Base-by-base conservation (phyloP, 2,113 vertebrate genomes). In the Elaphurus davidianus region DNA sequence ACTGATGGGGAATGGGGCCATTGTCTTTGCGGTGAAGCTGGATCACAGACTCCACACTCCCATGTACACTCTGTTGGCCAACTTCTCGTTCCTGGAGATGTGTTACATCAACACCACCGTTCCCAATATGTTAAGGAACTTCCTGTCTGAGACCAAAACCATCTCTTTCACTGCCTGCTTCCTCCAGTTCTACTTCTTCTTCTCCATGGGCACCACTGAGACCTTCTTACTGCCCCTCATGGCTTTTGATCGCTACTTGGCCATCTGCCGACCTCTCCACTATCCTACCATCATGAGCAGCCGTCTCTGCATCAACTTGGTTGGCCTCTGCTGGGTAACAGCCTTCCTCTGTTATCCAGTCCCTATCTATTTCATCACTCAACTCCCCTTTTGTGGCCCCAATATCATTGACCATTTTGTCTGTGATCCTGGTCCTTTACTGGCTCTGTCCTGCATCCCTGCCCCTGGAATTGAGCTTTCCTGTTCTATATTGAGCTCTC, bases 191-290 rank as follows among this genome's bases (percentile, higher is more conserved):
- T 98, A 98, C 47, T 97, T 98, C 36, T 98, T 98, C 92, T 95
- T 96, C 33, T 97, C 97, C 15, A 85, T 96, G 83, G 98, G 97
- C 11, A 92, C 10, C 15, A 91, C 90, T 0, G 98, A 98, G 74
- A 97, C 89, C 10, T 76, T 98, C 84, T 88, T 98, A 28, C 85
- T 99, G 0, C 86, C 97, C 0, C 88, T 98, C 14, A 98, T 98
- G 98, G 98, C 98, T 36, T 98, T 98, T 82, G 98, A 98, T 57
- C 50, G 97, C n/a, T 98, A 98, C 84, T 50, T 98, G 59, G 98
- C 98, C 76, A 98, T 98, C 87, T 99, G 98, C 45, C 62, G 43
- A 43, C 98, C 98, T 9, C 82, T 98, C 47, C 92, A 62, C 36
- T 98, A 98, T 57, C 67, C 94, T 0, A 52, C 60, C 33, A 93